phyloP scores from a whole-genome alignment of 1,140 invertebrate species.

The Coptotermes formosanus region DNA sequence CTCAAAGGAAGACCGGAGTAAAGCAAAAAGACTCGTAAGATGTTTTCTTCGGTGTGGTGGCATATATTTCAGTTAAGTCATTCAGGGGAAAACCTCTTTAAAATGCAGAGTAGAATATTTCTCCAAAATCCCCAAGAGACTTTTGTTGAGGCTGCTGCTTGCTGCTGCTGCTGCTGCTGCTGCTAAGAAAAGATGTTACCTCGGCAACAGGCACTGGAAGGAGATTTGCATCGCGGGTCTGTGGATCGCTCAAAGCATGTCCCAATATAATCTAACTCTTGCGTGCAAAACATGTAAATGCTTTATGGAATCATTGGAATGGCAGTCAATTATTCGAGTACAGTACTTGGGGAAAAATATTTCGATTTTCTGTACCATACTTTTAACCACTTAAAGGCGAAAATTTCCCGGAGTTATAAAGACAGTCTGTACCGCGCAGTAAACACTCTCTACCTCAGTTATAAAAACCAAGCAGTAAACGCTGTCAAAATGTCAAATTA shows the following conservation, averaged over 20 bases:
- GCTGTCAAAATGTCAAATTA: too few relatives aligned
- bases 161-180: not conserved
- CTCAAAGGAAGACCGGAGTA: not conserved
- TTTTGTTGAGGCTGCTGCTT: not conserved
- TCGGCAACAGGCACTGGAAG: not conserved
- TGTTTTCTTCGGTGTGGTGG: not conserved
- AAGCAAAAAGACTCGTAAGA: not conserved
- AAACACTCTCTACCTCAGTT: too few relatives aligned
- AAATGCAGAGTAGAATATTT: not conserved
- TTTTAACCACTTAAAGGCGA: too few relatives aligned
- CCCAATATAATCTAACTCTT: not conserved
- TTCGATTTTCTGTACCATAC: too few relatives aligned
- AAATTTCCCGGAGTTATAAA: too few relatives aligned
- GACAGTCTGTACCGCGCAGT: too few relatives aligned
- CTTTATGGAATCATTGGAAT: too few relatives aligned
- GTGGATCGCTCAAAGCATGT: not conserved
- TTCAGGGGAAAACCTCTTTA: slow-evolving; percentile 1
- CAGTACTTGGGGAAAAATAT: too few relatives aligned
- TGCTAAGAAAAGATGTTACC: not conserved
- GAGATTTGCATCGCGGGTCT: not conserved
- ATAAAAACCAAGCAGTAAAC: too few relatives aligned
- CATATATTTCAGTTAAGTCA: not conserved
- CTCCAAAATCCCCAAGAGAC: not conserved
- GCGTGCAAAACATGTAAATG: not conserved
- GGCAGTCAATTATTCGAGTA: too few relatives aligned